Evolutionary conservation across 2,888 invertebrate genomes (phyloP).

Genomic region (Baronia brevicornis): DNA sequence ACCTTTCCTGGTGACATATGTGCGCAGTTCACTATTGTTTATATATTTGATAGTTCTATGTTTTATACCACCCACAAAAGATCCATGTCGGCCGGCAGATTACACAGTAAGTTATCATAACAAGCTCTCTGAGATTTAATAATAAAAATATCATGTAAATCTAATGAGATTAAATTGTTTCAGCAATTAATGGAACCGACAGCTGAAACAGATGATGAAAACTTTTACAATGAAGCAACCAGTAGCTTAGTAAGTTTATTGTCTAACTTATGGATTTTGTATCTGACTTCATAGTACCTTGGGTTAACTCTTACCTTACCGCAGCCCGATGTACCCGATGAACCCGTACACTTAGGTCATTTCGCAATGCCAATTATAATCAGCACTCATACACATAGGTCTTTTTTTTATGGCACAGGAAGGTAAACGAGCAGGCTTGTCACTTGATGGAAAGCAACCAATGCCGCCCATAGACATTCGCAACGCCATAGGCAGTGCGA

Average conservation of each 20-base stretch:
- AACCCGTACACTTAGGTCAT: too few relatives aligned
- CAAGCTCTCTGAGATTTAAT: slow-evolving; percentile 16
- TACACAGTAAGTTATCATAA: slow-evolving; percentile 78
- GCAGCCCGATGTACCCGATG: too few relatives aligned
- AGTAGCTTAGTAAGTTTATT: slow-evolving; percentile 76
- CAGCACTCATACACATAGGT: too few relatives aligned
- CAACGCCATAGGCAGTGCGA: too few relatives aligned
- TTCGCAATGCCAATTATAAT: too few relatives aligned
- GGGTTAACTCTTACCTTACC: too few relatives aligned
- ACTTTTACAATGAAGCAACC: slow-evolving; percentile 81
- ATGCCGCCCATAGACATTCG: too few relatives aligned
- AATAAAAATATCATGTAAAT: slow-evolving; percentile 4
- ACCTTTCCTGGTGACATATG: slow-evolving; percentile 96
- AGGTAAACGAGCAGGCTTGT: too few relatives aligned
- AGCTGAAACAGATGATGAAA: slow-evolving; percentile 86
- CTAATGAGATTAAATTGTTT: slow-evolving; percentile 23
- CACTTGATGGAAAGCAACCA: too few relatives aligned
- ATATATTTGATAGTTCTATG: slow-evolving; percentile 92
- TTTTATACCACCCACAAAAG: slow-evolving; percentile 92
- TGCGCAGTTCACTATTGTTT: slow-evolving; percentile 95
- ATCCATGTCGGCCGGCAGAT: slow-evolving; percentile 84
- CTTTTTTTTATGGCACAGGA: too few relatives aligned
- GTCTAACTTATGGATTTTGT: slow-evolving; percentile 1
- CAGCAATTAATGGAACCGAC: slow-evolving; percentile 80
- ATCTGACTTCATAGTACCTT: neutral